Evolutionary conservation across 30 jellyfish, hydroid and myxozoan genomes (phyloP).

Genomic region (Nemopilema nomurai): DNA sequence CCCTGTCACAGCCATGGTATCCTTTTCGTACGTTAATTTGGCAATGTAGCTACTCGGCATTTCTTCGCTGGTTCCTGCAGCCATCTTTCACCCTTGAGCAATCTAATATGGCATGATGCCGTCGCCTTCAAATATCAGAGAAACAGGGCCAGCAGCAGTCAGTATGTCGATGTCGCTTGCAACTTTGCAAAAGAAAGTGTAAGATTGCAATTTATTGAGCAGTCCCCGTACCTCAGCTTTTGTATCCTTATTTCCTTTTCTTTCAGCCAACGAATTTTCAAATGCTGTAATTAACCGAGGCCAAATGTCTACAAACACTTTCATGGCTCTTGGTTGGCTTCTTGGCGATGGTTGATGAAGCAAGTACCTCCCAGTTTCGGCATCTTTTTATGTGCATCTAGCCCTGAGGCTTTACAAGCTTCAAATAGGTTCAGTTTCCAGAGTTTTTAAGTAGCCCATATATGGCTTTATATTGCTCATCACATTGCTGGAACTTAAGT

Average conservation of each 20-base stretch:
- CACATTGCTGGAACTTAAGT: conserved; percentile 19
- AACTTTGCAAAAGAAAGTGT: conserved; percentile 7
- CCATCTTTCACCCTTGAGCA: conserved; percentile 8
- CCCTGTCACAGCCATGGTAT: conserved; percentile 5
- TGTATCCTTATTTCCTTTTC: conserved; percentile 9
- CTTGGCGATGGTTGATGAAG: conserved; percentile 23
- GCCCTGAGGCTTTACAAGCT: conserved; percentile 24
- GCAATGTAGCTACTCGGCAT: conserved; percentile 15
- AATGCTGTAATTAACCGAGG: conserved; percentile 55
- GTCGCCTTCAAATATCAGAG: conserved; percentile 50
- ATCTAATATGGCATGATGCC: conserved; percentile 39
- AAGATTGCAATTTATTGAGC: conserved; percentile 7
- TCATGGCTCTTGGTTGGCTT: conserved; percentile 15
- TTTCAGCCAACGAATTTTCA: conserved; percentile 29
- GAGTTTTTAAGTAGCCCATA: conserved; percentile 30
- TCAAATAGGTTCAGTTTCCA: conserved; percentile 29
- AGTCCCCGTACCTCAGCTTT: conserved; percentile 41
- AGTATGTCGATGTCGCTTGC: conserved; percentile 46
- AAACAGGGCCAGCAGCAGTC: conserved; percentile 32
- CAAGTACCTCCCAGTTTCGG: conserved; percentile 55
- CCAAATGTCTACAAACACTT: conserved; percentile 21
- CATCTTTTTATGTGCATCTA: conserved; percentile 10
- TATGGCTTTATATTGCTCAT: conserved; percentile 16
- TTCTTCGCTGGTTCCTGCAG: conserved; percentile 47
- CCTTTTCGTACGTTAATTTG: conserved; percentile 20